Base-by-base conservation (phyloP, 1,140 invertebrate species). In the Oryzaephilus surinamensis region DNA sequence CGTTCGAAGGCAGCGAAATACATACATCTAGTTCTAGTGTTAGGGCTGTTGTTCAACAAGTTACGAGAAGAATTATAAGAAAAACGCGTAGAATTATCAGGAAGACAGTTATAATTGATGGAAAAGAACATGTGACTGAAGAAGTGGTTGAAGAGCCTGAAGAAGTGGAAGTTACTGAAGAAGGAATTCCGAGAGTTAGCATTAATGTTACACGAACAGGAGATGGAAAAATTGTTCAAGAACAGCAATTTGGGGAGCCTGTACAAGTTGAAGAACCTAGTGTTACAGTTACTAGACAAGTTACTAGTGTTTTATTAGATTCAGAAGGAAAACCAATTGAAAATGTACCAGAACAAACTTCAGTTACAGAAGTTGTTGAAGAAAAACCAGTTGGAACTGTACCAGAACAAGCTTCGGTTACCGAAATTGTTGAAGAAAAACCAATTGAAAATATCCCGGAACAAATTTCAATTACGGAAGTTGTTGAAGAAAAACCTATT, bases 141-240 rank as follows among this genome's bases (percentile, higher is more conserved):
- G 84, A 89, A 64, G 65, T 88, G 3, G 65, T 87, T 39, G 80
- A 89, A 61, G 81, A 89, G 64, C 80, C 84, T 13, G 80, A 88
- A 53, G 79, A 84, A 61, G 63, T 86, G 17, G 81, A 87, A 64
- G 68, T 84, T 3, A 74, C 72, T 23, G 80, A 85, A 58, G 77
- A 84, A 61, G 72, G 80, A 48, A 76, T 82, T 28, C 76, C 77
- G 6, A 72, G 79, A 46, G 76, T 84, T 14, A 77, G 77, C 45
- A 83, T 84, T 14, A 82, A 77, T 48, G 77, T 84, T 1, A 65
- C 73, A 29, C 69, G 73, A 38, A 73, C 60, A 17, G 66, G 72
- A 23, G 68, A 74, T 46, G 69, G 65, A 12, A 60, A 67, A 43
- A 62, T 68, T 40, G 63, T 71, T 16, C 54, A 56, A 40, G 59